Evolutionary conservation across 2,888 invertebrate species (phyloP), one percentile per base, ranked within the genome.

Genomic region (Tiliacea aurago): DNA sequence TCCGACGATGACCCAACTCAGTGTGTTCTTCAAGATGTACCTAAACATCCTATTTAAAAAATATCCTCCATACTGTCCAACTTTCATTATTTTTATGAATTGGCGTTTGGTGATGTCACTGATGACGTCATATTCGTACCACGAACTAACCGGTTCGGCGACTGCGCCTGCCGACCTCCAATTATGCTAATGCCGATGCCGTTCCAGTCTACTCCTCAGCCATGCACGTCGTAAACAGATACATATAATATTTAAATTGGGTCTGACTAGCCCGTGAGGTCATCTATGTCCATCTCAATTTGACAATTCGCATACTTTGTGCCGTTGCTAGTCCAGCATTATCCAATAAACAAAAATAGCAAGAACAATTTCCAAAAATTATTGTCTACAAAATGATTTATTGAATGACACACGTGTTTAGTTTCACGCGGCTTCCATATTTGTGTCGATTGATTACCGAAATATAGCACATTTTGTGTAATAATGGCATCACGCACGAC

Each of bases 181-280:
- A 94, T 95, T 95, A 95, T 95, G 94, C 89, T 92, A 95, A 95
- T 95, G 88, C 87, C 88, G 90, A 89, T 80, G 83, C 83, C 84
- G 80, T 79, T 85, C 81, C 90, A 90, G 87, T 90, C 88, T 89
- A 90, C 87, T 91, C 90, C 89, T 91, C 83, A 72, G 69, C 69
- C 70, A 80, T 77, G 81, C 64, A 63, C 84, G 80, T 81, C 86
- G 82, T 89, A 86, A 87, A 89, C 86, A 85, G 84, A 80, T 72
- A 85, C 75, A 83, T 86, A 79, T 73, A 76, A 79, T 73, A 76
- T 53, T 78, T 85, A 84, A 85, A 84, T 85, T 86, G 72, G 83
- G 72, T 78, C 80, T 77, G 71, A 83, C 70, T 72, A 79, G 76
- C 71, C 53, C 75, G 74, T 82, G 81, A 88, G 86, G 86, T 88